phyloP scores from a whole-genome alignment of 2,113 vertebrate species.

The Dipodomys stephensi region DNA sequence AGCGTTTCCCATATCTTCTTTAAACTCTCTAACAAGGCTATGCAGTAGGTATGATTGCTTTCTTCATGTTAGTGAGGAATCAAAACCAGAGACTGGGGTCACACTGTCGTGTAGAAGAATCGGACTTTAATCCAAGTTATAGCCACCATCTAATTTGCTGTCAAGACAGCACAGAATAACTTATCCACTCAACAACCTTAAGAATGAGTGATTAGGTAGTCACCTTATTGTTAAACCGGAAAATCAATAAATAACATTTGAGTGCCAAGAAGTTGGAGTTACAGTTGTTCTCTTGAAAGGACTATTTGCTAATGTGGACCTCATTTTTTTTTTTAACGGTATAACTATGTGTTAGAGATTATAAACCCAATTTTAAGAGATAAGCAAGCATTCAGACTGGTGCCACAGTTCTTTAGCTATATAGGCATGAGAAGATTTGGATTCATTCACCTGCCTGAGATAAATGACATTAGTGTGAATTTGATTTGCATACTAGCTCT shows the following conservation, averaged over 20 bases:
- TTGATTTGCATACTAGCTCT: background rate
- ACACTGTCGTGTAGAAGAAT: background rate
- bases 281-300: conserved; percentile 3
- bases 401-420: background rate
- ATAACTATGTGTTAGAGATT: background rate
- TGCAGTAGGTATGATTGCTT: background rate
- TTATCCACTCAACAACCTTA: background rate
- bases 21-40: background rate
- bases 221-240: background rate
- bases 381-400: background rate
- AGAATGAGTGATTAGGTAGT: background rate
- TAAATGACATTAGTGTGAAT: background rate
- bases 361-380: background rate
- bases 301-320: background rate
- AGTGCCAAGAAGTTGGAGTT: background rate
- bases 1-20: background rate
- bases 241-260: background rate
- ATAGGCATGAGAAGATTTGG: background rate
- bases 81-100: background rate
- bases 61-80: background rate
- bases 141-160: background rate
- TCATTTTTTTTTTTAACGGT: background rate
- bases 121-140: background rate
- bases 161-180: background rate
- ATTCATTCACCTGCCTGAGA: background rate